A percentile compares a stretch with the other conserved stretches of the same genome.
phyloP scores from a whole-genome alignment of 2,797 vertebrate species.

The Tinamus major region DNA sequence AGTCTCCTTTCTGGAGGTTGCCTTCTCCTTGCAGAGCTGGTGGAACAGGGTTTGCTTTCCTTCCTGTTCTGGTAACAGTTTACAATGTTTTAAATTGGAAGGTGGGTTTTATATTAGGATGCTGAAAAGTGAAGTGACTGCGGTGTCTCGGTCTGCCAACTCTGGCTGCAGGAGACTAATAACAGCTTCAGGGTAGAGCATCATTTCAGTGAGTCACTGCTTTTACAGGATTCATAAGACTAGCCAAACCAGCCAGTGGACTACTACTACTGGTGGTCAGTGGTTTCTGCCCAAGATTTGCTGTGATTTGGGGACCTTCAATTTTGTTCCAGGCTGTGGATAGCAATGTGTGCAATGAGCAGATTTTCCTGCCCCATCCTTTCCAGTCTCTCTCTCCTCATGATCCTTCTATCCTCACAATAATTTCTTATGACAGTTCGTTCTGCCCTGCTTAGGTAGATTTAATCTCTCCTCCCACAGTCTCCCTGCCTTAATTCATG shows the following conservation, averaged over 20 bases:
- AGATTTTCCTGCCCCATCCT: background rate
- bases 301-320: background rate
- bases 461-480: background rate
- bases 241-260: slow-evolving; percentile 7
- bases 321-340: background rate
- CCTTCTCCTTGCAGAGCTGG: background rate
- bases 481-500: background rate
- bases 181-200: background rate
- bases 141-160: background rate
- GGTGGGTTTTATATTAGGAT: background rate
- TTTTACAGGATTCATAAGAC: background rate
- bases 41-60: background rate
- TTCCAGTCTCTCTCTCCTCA: background rate
- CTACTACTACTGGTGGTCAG: background rate
- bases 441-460: background rate
- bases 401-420: accelerated
- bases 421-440: background rate
- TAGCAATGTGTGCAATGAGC: background rate
- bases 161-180: background rate
- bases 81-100: background rate
- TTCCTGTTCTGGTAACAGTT: background rate
- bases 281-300: background rate
- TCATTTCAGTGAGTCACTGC: background rate
- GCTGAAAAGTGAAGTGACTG: background rate
- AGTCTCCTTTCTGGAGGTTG: background rate